These are phyloP conservation scores for Axinella damicornis DNA, from an alignment of 37 sponge, comb jelly and placozoan species.

Conservation along the genomic window DNA sequence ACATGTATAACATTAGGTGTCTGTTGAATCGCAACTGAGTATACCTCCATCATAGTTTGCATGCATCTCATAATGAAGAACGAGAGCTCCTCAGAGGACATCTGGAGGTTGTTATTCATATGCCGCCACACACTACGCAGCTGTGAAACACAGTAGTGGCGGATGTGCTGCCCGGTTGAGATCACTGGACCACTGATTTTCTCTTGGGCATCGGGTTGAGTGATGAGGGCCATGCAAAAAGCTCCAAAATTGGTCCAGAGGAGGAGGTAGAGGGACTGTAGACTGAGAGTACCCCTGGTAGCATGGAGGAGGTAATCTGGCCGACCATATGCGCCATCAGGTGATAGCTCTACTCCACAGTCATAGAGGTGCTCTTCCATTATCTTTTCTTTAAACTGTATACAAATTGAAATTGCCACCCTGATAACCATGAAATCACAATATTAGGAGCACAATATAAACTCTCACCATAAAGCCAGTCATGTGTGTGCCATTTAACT, in stretches of 20 bases:
- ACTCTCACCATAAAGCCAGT: slow-evolving; percentile 72
- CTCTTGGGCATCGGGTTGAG: slow-evolving; percentile 46
- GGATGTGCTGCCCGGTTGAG: slow-evolving; percentile 65
- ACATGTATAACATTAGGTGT: not conserved
- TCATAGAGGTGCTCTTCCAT: slow-evolving; percentile 46
- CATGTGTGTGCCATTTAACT: slow-evolving; percentile 54
- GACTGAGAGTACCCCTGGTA: slow-evolving; percentile 50
- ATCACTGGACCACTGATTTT: slow-evolving; percentile 55
- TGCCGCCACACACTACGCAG: slow-evolving; percentile 62
- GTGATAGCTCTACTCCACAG: slow-evolving; percentile 67
- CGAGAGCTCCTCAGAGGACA: slow-evolving; percentile 69
- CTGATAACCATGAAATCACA: not conserved
- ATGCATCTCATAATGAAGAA: slow-evolving; percentile 47
- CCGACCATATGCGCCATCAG: slow-evolving; percentile 70
- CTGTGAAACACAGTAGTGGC: slow-evolving; percentile 77
- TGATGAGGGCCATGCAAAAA: slow-evolving; percentile 65
- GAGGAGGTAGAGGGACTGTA: slow-evolving; percentile 76
- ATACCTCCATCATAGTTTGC: slow-evolving; percentile 29
- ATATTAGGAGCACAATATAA: not conserved
- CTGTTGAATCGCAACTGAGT: not conserved
- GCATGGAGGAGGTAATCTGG: slow-evolving; percentile 43
- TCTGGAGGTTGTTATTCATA: slow-evolving; percentile 46
- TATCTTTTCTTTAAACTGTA: slow-evolving; percentile 33
- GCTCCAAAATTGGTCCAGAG: slow-evolving; percentile 76
- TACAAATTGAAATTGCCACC: not conserved